Evolutionary conservation across 37 sponge, comb jelly and placozoan genomes (phyloP), one percentile per base, ranked within the genome.

Genomic region (Petrosia ficiformis): DNA sequence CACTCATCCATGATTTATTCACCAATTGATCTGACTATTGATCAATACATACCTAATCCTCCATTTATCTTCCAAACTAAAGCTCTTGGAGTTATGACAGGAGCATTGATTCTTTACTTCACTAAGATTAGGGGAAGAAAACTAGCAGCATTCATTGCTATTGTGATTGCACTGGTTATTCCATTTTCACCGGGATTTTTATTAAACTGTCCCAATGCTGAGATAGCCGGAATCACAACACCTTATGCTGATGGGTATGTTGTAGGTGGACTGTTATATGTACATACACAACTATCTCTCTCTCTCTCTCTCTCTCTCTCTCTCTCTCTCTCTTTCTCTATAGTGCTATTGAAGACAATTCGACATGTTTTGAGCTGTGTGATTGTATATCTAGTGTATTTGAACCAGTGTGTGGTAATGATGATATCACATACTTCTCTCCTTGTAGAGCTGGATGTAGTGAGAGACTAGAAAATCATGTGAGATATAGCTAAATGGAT

Each of bases 321-420:
- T n/a, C n/a, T n/a, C n/a, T n/a, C n/a, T n/a, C n/a, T n/a, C n/a
- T n/a, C n/a, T n/a, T n/a, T n/a, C n/a, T n/a, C n/a, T n/a, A n/a
- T n/a, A 29, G 63, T 61, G 28, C 26, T 61, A 29, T 6, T 61
- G 28, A 22, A 11, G 22, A 59, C 2, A 28, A 2, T 54, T 33
- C 79, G 33, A 73, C 79, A 44, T 85, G 85, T 57, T 71, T 61
- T 41, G 16, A 8, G 37, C 42, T 67, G 44, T 87, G 87, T 41
- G 42, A 67, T 42, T 87, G 87, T 39, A 71, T 38, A 42, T 72
- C 77, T 19, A 26, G 57, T 14, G 39, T 65, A 35, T 87, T 54
- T 87, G 87, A 87, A 64, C 87, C 87, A 39, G 82, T 87, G 29
- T 87, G 87, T 81, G 87, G 87, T 52, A 21, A 74, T 35, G 2